A percentile compares a stretch with the other conserved stretches of the same genome.
Conservation (phyloP, 2,113 vertebrate genomes). For the Alouatta palliata region DNA sequence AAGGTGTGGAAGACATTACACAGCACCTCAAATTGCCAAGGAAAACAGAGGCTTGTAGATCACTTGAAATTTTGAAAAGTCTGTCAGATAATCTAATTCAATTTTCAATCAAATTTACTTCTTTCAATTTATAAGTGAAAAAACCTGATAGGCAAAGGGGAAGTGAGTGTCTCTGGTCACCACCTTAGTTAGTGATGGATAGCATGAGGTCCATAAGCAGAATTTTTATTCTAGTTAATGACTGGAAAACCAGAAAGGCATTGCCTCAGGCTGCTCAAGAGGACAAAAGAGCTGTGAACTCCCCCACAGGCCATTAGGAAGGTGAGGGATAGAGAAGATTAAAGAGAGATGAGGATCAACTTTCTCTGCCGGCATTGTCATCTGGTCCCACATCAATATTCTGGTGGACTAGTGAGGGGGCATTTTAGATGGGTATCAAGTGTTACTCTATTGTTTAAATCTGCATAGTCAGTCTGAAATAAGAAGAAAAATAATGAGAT, state of each 20-base stretch:
- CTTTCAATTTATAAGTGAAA: background rate
- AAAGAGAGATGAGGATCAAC: background rate
- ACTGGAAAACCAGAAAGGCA: background rate
- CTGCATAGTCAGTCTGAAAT: background rate
- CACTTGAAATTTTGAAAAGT: conserved; percentile 7
- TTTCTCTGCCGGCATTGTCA: background rate
- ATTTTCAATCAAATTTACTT: background rate
- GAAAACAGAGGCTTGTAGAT: background rate
- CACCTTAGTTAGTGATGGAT: background rate
- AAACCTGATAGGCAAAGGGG: background rate
- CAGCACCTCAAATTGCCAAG: conserved; percentile 4
- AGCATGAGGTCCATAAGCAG: background rate
- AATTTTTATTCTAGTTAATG: background rate
- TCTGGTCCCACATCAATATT: background rate
- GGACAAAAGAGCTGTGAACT: background rate
- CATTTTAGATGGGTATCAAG: background rate
- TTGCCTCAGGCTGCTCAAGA: background rate
- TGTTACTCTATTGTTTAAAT: background rate
- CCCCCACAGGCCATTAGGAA: background rate
- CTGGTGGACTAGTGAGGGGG: background rate
- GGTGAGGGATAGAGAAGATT: background rate
- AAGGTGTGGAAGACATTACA: conserved; percentile 48
- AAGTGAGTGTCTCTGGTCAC: background rate
- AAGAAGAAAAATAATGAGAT: background rate
- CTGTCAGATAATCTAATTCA: background rate